phyloP scores from a whole-genome alignment of 2,888 invertebrate genomes.

The Sthenelais limicola region DNA sequence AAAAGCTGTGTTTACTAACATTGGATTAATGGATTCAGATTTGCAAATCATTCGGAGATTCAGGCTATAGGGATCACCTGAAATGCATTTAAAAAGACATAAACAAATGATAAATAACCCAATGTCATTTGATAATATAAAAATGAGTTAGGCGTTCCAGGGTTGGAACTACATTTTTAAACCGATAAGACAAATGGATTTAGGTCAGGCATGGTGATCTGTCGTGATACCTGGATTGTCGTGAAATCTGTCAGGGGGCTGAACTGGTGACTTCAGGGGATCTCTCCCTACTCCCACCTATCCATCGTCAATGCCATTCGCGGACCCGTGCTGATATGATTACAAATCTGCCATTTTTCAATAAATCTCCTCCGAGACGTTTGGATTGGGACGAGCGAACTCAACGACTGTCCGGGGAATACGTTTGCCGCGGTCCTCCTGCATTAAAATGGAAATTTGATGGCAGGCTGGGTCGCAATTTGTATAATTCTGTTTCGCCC shows the following conservation, averaged over 20 bases:
- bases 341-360: slow-evolving; percentile 40
- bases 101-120: no score
- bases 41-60: no score
- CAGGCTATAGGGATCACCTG: no score
- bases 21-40: no score
- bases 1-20: no score
- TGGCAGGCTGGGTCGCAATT: slow-evolving; percentile 36
- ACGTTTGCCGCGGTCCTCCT: slow-evolving; percentile 13
- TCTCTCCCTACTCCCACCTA: background rate
- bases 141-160: no score
- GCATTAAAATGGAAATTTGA: slow-evolving; percentile 39
- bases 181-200: no score
- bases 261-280: background rate
- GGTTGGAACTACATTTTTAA: no score
- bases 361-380: slow-evolving; percentile 38
- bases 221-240: no score
- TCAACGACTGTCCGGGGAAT: slow-evolving; percentile 33
- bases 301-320: background rate
- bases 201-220: no score
- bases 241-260: background rate
- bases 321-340: slow-evolving; percentile 28
- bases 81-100: no score
- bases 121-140: no score
- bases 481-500: slow-evolving; percentile 38
- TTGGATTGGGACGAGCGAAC: slow-evolving; percentile 13